A percentile compares a stretch with the other conserved stretches of the same genome.
Evolutionary conservation across 2,113 vertebrate species (phyloP).

Genomic region (Hypanus sabinus): DNA sequence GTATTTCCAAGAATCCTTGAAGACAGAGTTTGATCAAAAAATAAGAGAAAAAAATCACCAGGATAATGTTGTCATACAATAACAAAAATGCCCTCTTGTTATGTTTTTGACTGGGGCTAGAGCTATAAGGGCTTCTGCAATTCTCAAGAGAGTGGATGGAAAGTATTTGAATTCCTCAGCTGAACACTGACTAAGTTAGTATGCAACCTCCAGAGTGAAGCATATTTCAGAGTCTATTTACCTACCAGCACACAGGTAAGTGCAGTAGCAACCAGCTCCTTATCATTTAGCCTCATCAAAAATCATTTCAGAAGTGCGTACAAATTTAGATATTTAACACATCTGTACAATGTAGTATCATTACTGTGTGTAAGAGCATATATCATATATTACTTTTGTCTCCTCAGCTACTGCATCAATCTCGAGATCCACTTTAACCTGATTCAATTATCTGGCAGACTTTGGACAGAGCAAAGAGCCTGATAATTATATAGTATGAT

Average conservation of each 20-base stretch:
- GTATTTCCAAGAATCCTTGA: not conserved
- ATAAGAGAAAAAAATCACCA: too few relatives aligned
- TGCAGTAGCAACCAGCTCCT: not conserved
- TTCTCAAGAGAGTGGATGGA: not conserved
- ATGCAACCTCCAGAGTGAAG: not conserved
- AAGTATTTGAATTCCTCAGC: not conserved
- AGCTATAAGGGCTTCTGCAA: not conserved
- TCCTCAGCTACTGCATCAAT: slow-evolving; percentile 65
- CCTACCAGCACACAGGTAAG: not conserved
- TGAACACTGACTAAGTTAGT: slow-evolving; percentile 27
- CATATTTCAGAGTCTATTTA: not conserved
- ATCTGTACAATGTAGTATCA: not conserved
- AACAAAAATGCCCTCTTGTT: not conserved
- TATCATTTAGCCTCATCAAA: not conserved
- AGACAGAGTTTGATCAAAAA: too few relatives aligned
- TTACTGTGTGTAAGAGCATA: slow-evolving; percentile 1
- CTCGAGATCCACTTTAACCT: slow-evolving; percentile 80
- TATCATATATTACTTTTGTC: slow-evolving; percentile 50
- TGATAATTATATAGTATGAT: slow-evolving; percentile 92
- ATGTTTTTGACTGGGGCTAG: not conserved
- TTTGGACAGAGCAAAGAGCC: slow-evolving; percentile 84
- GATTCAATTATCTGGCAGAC: slow-evolving; percentile 92
- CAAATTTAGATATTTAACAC: not conserved
- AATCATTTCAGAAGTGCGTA: not conserved
- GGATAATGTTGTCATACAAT: too few relatives aligned